phyloP scores from a whole-genome alignment of 2,888 invertebrate genomes.

The Aquatica leii region DNA sequence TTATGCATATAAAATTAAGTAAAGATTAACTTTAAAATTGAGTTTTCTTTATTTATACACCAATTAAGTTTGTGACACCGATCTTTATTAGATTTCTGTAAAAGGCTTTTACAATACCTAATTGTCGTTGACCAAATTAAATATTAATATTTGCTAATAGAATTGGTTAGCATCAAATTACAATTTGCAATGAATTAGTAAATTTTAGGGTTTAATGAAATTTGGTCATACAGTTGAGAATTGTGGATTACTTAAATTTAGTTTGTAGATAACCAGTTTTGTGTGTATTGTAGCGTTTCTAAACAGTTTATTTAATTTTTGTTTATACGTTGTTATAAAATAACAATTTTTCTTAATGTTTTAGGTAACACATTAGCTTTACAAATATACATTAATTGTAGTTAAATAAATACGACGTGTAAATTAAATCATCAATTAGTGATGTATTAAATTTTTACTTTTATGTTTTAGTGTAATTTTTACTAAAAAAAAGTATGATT shows the following conservation, averaged over 20 bases:
- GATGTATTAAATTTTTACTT: no score
- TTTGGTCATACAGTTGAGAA: slow-evolving; percentile 18
- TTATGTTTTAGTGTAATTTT: no score
- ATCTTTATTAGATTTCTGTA: slow-evolving; percentile 28
- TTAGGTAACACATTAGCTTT: no score
- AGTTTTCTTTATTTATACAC: slow-evolving; percentile 12
- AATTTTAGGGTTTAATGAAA: slow-evolving; percentile 28
- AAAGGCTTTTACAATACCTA: slow-evolving; percentile 27
- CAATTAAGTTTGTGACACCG: slow-evolving; percentile 16
- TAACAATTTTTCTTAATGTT: no score
- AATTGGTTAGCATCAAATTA: slow-evolving; percentile 31
- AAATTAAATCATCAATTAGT: no score
- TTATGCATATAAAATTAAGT: slow-evolving; percentile 20
- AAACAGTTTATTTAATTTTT: no score
- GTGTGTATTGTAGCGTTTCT: neutral
- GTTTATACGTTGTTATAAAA: no score
- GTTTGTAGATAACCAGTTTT: slow-evolving; percentile 21
- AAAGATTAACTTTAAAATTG: neutral
- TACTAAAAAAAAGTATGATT: no score
- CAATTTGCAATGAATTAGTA: slow-evolving; percentile 28
- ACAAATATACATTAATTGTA: no score
- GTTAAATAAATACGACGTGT: no score
- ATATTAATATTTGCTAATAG: slow-evolving; percentile 36
- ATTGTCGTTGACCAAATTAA: slow-evolving; percentile 31
- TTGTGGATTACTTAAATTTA: slow-evolving; percentile 20